Percentiles rank a stretch among this genome's conserved stretches.
Conservation (phyloP, 2,113 vertebrate genomes). For the Gorsachius goisagi region DNA sequence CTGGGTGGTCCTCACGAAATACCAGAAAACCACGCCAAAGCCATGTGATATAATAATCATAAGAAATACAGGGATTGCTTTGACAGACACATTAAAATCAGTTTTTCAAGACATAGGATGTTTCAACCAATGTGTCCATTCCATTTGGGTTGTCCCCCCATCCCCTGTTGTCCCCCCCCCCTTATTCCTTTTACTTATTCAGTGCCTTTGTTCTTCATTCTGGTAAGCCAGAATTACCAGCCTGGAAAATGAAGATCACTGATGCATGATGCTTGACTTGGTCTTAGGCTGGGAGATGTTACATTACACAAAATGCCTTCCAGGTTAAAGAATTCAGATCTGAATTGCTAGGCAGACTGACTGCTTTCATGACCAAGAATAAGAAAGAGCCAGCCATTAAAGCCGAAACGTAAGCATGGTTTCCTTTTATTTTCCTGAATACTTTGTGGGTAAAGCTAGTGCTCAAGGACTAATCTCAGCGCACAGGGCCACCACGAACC, state of each 20-base stretch:
- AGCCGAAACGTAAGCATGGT: not conserved
- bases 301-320: conserved; percentile 15
- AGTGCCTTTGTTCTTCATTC: not conserved
- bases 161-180: no score
- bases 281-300: not conserved
- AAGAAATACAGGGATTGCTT: conserved; percentile 30
- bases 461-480: not conserved
- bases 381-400: not conserved
- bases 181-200: not conserved
- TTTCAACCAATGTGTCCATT: not conserved
- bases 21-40: conserved; percentile 10
- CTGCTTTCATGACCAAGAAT: conserved; percentile 49
- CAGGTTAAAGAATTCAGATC: conserved; percentile 23
- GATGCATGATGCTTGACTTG: not conserved
- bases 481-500: not conserved
- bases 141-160: not conserved
- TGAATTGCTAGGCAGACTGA: not conserved
- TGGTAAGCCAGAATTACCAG: not conserved
- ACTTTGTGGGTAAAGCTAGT: not conserved
- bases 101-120: conserved; percentile 52
- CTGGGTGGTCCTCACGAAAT: conserved; percentile 56
- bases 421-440: conserved; percentile 52
- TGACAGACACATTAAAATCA: conserved; percentile 59
- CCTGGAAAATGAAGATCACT: conserved; percentile 1
- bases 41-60: conserved; percentile 46